Evolutionary conservation across 1,140 invertebrate species (phyloP).

Genomic region (Globodera ellingtonae): DNA sequence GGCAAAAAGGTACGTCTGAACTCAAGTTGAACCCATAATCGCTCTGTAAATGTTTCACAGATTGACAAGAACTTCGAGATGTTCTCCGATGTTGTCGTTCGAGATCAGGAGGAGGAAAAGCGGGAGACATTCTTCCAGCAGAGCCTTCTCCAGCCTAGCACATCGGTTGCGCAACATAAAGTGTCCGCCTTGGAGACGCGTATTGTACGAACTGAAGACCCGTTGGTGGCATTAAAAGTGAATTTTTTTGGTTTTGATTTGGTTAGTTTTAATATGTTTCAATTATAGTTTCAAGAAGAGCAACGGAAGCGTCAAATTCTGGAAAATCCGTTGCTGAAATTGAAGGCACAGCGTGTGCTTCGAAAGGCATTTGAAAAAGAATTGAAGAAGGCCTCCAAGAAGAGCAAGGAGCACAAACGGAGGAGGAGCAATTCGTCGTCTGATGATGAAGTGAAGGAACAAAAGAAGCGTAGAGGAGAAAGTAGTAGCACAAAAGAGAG

Average conservation of each 20-base stretch:
- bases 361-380: conserved; percentile 47
- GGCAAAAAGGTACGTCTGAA: conserved; percentile 47
- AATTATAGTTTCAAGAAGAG: conserved; percentile 49
- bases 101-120: conserved; percentile 44
- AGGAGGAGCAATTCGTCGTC: conserved; percentile 12
- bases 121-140: conserved; percentile 33
- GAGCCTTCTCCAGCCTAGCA: conserved; percentile 8
- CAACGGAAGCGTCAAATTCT: conserved; percentile 40
- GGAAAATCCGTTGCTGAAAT: conserved; percentile 46
- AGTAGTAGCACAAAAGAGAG: not conserved
- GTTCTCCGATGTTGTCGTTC: conserved; percentile 49
- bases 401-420: conserved; percentile 43
- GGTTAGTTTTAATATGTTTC: not conserved
- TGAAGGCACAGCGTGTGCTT: conserved; percentile 44
- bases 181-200: conserved; percentile 37
- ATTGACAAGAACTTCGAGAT: conserved; percentile 56
- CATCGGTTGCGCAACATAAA: conserved; percentile 19
- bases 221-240: conserved; percentile 50
- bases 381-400: conserved; percentile 39
- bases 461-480: not conserved
- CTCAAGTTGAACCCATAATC: not conserved
- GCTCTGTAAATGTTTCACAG: conserved; percentile 21
- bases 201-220: conserved; percentile 50
- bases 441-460: conserved; percentile 7
- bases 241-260: not conserved